These are phyloP conservation scores for Lagorchestes hirsutus DNA, from an alignment of 2,797 vertebrate species.

Conservation along the genomic window DNA sequence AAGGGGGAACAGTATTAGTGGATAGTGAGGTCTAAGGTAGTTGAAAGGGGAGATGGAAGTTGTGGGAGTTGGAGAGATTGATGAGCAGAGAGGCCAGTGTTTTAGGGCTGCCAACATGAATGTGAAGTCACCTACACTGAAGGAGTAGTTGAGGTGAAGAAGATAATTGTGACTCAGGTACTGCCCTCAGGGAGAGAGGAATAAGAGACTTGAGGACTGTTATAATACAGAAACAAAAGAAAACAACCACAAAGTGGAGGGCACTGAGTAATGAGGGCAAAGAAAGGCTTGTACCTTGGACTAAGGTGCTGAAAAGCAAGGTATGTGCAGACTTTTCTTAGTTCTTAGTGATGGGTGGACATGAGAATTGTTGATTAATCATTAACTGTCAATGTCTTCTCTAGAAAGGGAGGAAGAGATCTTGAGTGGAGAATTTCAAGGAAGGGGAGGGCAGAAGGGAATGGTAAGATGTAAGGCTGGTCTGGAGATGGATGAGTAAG, in stretches of 20 bases:
- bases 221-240: background rate
- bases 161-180: background rate
- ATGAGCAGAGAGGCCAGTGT: background rate
- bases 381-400: background rate
- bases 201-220: background rate
- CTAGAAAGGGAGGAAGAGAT: background rate
- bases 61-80: background rate
- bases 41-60: background rate
- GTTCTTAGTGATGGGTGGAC: background rate
- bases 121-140: background rate
- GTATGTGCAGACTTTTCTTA: background rate
- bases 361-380: background rate
- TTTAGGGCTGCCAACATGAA: background rate
- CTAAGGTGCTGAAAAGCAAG: background rate
- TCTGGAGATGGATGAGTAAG: background rate
- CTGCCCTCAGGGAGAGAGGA: background rate
- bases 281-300: background rate
- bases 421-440: background rate
- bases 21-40: background rate
- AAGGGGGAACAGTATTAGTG: background rate
- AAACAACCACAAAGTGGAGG: background rate
- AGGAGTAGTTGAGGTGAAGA: background rate
- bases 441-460: background rate
- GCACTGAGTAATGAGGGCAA: background rate
- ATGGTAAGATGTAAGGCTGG: background rate